phyloP scores from a whole-genome alignment of 2,113 vertebrate species.

The Alexandromys fortis region DNA sequence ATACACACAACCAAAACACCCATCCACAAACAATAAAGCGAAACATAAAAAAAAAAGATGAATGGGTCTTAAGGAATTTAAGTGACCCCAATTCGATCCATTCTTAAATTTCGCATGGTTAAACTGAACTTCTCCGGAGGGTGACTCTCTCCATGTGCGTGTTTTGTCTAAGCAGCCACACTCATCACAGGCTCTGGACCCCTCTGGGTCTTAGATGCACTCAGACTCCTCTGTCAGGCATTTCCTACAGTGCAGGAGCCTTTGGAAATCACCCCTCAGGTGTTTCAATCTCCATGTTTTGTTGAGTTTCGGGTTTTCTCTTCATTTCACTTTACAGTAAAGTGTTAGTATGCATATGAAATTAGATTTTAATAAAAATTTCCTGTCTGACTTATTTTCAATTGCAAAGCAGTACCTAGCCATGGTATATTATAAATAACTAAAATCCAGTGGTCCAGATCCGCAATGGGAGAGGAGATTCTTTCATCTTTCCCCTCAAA shows the following conservation, averaged over 20 bases:
- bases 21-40: background rate
- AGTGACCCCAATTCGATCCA: background rate
- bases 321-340: background rate
- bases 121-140: background rate
- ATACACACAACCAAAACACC: background rate
- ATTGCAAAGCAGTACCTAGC: background rate
- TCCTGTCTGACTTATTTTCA: slow-evolving; percentile 29
- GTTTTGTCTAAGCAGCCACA: background rate
- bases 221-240: background rate
- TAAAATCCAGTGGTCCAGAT: slow-evolving; percentile 9
- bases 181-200: background rate
- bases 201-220: background rate
- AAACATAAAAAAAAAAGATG: background rate
- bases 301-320: background rate
- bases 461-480: background rate
- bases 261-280: background rate
- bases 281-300: background rate
- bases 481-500: background rate
- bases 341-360: slow-evolving; percentile 24
- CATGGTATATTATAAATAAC: background rate
- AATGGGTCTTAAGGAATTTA: background rate
- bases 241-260: background rate
- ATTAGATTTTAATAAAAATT: background rate
- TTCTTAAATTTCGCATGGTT: background rate
- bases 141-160: background rate